A percentile compares a stretch with the other conserved stretches of the same genome.
Conservation (phyloP, 2,113 vertebrate genomes). For the Gadus chalcogrammus region DNA sequence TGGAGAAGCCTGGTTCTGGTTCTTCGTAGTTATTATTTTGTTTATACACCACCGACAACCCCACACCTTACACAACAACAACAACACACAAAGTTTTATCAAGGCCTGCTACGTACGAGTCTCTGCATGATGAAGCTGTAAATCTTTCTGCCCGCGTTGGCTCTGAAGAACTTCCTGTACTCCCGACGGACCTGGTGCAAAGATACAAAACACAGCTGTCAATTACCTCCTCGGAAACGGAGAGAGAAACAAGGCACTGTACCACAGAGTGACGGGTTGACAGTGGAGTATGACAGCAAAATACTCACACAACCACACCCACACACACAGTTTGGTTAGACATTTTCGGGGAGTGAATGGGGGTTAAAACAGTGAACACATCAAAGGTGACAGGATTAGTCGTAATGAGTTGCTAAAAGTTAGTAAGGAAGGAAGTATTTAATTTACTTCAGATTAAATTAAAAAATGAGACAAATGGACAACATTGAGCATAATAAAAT, state of each 20-base stretch:
- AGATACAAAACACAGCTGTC: constrained; percentile 11
- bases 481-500: constrained; percentile 6
- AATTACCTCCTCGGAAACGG: constrained; percentile 1
- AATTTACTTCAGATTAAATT: too few relatives aligned
- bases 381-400: too few relatives aligned
- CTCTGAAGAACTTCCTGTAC: constrained; percentile 97
- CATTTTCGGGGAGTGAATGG: constrained; percentile 17
- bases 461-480: constrained; percentile 12
- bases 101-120: constrained; percentile 79
- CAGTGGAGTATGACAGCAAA: background rate
- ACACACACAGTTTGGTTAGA: constrained; percentile 49
- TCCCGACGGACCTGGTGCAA: constrained; percentile 89
- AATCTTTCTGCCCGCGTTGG: constrained; percentile 96
- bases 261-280: constrained; percentile 3
- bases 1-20: background rate
- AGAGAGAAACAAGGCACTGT: background rate
- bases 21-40: background rate
- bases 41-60: too few relatives aligned
- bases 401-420: too few relatives aligned
- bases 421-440: too few relatives aligned
- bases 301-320: background rate
- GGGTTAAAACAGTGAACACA: too few relatives aligned
- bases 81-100: background rate
- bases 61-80: too few relatives aligned
- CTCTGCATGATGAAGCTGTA: constrained; percentile 94